phyloP scores from a whole-genome alignment of 2,113 vertebrate species.

The Geococcyx californianus region DNA sequence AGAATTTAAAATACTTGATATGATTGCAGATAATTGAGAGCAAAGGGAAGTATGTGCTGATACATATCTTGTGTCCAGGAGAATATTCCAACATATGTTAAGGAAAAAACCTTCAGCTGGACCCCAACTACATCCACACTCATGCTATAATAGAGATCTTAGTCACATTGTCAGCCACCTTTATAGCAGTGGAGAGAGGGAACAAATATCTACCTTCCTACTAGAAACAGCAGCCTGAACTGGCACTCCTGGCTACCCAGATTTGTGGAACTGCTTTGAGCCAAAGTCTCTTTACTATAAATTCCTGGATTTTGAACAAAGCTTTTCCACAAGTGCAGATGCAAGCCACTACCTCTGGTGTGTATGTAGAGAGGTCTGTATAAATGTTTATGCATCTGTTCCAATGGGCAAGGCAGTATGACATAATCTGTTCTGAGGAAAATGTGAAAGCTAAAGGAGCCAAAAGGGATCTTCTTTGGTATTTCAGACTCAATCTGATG shows the following conservation, averaged over 20 bases:
- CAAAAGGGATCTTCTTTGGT: not conserved
- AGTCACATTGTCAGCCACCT: fast-evolving
- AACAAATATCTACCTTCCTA: not conserved
- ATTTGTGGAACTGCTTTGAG: not conserved
- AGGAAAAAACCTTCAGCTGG: not conserved
- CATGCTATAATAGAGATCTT: not conserved
- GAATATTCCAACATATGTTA: not conserved
- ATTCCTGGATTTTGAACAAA: not conserved
- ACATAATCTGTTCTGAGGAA: not conserved
- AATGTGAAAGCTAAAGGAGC: not conserved
- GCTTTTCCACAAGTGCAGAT: not conserved
- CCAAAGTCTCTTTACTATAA: not conserved
- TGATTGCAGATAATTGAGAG: not conserved
- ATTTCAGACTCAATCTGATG: not conserved
- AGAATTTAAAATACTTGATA: not conserved
- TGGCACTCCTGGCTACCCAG: not conserved
- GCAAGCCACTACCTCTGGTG: not conserved
- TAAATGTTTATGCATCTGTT: not conserved
- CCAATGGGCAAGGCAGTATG: not conserved
- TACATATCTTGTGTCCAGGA: not conserved
- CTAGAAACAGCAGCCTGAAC: not conserved
- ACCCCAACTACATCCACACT: not conserved
- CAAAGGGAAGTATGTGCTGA: not conserved
- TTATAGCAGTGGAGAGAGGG: not conserved
- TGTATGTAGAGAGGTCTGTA: fast-evolving